Conservation (phyloP, 2,797 vertebrate genomes). For the Artibeus lituratus region DNA sequence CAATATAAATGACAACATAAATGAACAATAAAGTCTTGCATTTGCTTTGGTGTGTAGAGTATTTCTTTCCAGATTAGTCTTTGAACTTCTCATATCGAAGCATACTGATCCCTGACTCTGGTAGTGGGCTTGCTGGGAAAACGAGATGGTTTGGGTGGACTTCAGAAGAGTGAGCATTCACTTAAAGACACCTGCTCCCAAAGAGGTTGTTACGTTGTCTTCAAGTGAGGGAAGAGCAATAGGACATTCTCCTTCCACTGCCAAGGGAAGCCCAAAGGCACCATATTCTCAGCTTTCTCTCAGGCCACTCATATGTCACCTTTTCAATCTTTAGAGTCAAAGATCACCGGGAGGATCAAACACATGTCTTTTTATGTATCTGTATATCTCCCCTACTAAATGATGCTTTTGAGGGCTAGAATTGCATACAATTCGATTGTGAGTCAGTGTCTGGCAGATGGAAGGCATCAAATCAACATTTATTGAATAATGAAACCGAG, state of each 20-base stretch:
- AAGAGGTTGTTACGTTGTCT: neutral
- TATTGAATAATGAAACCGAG: constrained; percentile 41
- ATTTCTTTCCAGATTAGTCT: neutral
- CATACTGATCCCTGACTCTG: neutral
- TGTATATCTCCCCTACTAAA: neutral
- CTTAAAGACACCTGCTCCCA: neutral
- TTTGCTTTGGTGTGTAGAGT: neutral
- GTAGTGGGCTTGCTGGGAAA: neutral
- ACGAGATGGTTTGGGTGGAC: neutral
- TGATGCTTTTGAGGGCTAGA: neutral
- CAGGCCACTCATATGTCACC: no score
- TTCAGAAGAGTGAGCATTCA: neutral
- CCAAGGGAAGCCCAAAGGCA: neutral
- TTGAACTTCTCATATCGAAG: neutral
- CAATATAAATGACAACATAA: neutral
- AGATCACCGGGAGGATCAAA: neutral
- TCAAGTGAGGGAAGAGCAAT: neutral
- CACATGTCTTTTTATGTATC: neutral
- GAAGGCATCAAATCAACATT: constrained; percentile 1
- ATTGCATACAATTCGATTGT: neutral
- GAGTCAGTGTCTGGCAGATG: neutral
- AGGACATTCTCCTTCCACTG: neutral
- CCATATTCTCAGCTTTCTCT: neutral
- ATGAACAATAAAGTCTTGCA: neutral
- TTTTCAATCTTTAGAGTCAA: neutral